Percentiles rank a stretch among this genome's conserved stretches.
phyloP scores from a whole-genome alignment of 1,140 invertebrate species.

The Saxidomus purpurata region DNA sequence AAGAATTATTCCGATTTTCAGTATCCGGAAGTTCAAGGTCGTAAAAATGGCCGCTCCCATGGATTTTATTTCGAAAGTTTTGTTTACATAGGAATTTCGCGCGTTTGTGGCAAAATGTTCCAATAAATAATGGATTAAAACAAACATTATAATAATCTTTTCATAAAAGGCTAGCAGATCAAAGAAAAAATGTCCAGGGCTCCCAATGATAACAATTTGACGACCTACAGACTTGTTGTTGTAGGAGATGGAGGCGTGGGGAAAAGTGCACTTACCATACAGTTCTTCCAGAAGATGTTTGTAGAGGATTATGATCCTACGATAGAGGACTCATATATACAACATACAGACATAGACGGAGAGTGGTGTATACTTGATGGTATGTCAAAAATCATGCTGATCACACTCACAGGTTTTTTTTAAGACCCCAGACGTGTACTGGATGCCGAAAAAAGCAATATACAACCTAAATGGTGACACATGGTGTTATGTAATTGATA shows the following conservation, averaged over 20 bases:
- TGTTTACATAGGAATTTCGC: conserved; percentile 20
- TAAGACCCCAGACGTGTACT: too few relatives aligned
- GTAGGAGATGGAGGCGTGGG: conserved; percentile 96
- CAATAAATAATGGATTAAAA: neutral
- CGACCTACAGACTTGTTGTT: conserved; percentile 95
- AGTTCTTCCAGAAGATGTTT: conserved; percentile 99
- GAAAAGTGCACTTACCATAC: conserved; percentile 96
- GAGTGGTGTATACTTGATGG: conserved; percentile 97
- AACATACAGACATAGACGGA: conserved; percentile 97
- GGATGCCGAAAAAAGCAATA: too few relatives aligned
- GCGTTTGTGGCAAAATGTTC: too few relatives aligned
- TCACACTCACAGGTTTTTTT: too few relatives aligned
- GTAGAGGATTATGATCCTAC: conserved; percentile 99
- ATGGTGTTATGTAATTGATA: too few relatives aligned
- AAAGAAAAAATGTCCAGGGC: conserved; percentile 75
- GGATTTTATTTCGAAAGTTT: neutral
- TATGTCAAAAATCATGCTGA: too few relatives aligned
- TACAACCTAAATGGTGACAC: too few relatives aligned
- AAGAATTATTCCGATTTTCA: neutral
- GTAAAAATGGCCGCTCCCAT: conserved; percentile 49
- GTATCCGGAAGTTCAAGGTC: conserved; percentile 35
- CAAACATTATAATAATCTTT: too few relatives aligned
- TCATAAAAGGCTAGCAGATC: neutral
- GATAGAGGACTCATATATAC: conserved; percentile 99
- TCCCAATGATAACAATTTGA: conserved; percentile 93